Percentiles rank a stretch among this genome's conserved stretches.
phyloP scores from a whole-genome alignment of 2,888 invertebrate species.

The Agrypnus murinus region DNA sequence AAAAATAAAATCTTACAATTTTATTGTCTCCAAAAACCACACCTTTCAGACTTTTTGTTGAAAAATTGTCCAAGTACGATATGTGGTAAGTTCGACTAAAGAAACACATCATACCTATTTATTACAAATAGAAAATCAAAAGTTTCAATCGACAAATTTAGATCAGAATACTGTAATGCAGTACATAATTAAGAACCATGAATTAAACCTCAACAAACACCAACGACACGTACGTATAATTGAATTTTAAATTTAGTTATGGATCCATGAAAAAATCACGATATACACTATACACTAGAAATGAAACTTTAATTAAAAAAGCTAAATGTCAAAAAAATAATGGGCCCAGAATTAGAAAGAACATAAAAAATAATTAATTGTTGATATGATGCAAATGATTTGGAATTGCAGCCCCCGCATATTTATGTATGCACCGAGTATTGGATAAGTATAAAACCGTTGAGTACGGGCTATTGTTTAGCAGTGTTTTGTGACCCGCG shows the following conservation, averaged over 20 bases:
- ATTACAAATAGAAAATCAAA: neutral
- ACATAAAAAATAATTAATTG: constrained; percentile 48
- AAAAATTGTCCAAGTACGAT: no score
- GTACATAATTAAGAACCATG: constrained; percentile 5
- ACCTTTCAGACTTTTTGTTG: no score
- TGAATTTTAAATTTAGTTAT: constrained; percentile 33
- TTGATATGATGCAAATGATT: constrained; percentile 40
- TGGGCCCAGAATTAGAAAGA: constrained; percentile 34
- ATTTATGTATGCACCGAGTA: constrained; percentile 17
- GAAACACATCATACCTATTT: neutral
- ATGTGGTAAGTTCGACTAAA: no score
- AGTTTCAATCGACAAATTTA: constrained; percentile 10
- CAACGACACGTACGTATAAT: constrained; percentile 22
- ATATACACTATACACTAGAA: constrained; percentile 4
- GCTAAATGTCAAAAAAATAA: constrained; percentile 42
- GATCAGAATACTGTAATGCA: constrained; percentile 4
- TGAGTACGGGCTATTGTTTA: constrained; percentile 1
- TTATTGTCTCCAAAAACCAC: no score
- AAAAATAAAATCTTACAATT: no score
- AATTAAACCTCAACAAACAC: constrained; percentile 8
- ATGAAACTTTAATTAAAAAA: constrained; percentile 42
- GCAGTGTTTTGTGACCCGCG: constrained; percentile 34
- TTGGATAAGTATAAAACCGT: constrained; percentile 38
- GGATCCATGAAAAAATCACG: constrained; percentile 12
- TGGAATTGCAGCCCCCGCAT: constrained; percentile 41